A percentile compares a stretch with the other conserved stretches of the same genome.
Evolutionary conservation across 2,888 invertebrate genomes (phyloP).

Genomic region (Lasiommata megera): DNA sequence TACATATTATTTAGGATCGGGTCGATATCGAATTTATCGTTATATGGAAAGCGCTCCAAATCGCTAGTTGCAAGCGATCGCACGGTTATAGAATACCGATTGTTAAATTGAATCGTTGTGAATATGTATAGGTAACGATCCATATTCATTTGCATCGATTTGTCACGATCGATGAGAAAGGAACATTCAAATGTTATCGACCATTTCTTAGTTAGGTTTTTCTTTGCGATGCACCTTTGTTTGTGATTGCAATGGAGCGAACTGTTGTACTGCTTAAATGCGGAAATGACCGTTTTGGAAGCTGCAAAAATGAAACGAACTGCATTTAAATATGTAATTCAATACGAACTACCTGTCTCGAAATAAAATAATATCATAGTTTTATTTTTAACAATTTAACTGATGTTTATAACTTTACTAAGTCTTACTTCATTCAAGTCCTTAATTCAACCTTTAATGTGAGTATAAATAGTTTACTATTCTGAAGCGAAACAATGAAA

Average conservation of each 20-base stretch:
- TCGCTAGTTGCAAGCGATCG: conserved; percentile 16
- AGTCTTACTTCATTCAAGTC: too few relatives aligned
- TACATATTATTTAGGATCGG: neutral
- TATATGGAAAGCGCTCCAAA: conserved; percentile 2
- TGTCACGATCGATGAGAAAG: conserved; percentile 41
- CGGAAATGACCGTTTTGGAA: neutral
- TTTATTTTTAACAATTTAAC: too few relatives aligned
- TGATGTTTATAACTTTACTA: too few relatives aligned
- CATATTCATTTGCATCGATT: conserved; percentile 40
- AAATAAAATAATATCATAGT: too few relatives aligned
- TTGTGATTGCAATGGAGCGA: neutral
- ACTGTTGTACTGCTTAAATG: too few relatives aligned
- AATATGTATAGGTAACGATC: conserved; percentile 31
- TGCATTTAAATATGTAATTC: too few relatives aligned
- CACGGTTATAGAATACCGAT: conserved; percentile 38
- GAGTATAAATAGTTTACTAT: neutral
- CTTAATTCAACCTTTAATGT: too few relatives aligned
- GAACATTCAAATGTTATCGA: conserved; percentile 13
- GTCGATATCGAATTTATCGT: conserved; percentile 4
- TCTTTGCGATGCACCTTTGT: neutral
- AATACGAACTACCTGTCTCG: too few relatives aligned
- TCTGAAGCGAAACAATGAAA: neutral
- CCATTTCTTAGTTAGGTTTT: conserved; percentile 4
- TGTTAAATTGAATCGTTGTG: conserved; percentile 47
- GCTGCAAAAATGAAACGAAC: neutral